phyloP scores from a whole-genome alignment of 2,113 vertebrate species.

The Tyto alba region DNA sequence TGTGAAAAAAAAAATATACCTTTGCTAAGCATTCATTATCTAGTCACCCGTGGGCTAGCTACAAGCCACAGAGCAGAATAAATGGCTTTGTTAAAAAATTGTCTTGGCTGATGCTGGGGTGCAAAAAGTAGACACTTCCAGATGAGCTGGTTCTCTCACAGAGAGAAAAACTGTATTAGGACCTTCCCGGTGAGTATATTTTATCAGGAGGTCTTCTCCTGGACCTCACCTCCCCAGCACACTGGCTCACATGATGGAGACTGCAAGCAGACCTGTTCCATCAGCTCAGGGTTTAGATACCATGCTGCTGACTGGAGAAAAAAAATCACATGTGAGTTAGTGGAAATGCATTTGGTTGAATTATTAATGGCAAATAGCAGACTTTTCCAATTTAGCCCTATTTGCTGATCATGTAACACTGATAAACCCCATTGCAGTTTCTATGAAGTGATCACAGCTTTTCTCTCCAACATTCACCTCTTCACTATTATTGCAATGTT shows the following conservation, averaged over 20 bases:
- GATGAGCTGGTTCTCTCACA: neutral
- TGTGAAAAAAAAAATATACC: neutral
- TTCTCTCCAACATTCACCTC: neutral
- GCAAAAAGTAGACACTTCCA: neutral
- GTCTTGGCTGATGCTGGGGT: neutral
- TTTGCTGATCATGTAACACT: slow-evolving; percentile 5
- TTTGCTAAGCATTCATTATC: neutral
- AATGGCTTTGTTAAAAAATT: neutral
- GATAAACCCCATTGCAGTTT: neutral
- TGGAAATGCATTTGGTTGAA: neutral
- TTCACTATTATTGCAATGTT: neutral
- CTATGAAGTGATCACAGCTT: neutral
- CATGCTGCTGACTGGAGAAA: neutral
- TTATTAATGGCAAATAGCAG: slow-evolving; percentile 26
- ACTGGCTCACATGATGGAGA: neutral
- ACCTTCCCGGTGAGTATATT: neutral
- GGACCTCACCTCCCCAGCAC: neutral
- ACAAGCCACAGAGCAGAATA: neutral
- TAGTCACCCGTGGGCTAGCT: neutral
- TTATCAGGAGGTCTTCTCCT: neutral
- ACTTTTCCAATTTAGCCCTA: neutral
- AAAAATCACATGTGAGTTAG: neutral
- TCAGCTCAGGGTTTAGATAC: neutral
- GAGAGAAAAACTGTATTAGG: neutral
- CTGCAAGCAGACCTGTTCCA: neutral